Conservation (phyloP, 2,113 vertebrate species). For the mouse (Mus musculus) region GRCm39 chr1:91413001-91413500, state of each 20-base stretch:
- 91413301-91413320: neutral
- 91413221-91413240: neutral
- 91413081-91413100: rapidly evolving
- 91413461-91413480: rapidly evolving
- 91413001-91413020: no score
- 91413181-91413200: rapidly evolving
- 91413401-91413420: neutral
- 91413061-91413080: neutral
- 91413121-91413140: neutral
- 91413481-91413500: neutral
- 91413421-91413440: rapidly evolving
- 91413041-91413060: neutral
- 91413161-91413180: no score
- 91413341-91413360: rapidly evolving
- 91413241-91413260: neutral
- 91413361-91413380: neutral
- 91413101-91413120: neutral
- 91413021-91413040: neutral
- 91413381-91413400: rapidly evolving
- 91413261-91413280: neutral
- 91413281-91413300: neutral
- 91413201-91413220: neutral
- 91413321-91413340: neutral
- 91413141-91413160: neutral
- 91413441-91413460: rapidly evolving